These are phyloP conservation scores for Agonum fuliginosum DNA, from an alignment of 2,888 invertebrate species.

Conservation along the genomic window DNA sequence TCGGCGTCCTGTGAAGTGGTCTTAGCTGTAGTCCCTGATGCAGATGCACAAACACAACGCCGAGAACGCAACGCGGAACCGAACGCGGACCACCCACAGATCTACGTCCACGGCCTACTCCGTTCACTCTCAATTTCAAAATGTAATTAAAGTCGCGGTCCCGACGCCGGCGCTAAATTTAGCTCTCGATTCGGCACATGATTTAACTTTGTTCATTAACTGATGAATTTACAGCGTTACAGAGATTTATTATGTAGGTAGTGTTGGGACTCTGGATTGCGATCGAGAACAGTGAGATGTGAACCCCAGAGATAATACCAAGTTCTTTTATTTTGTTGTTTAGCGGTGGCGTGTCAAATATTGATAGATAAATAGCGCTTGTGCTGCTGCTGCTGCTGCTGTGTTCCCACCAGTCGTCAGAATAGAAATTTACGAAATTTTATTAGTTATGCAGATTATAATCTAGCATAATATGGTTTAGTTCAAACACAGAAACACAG, in stretches of 20 bases:
- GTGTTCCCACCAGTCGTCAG: too few relatives aligned
- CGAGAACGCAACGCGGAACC: slow-evolving; percentile 1
- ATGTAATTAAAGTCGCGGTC: slow-evolving; percentile 53
- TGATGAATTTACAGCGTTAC: slow-evolving; percentile 42
- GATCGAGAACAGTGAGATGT: too few relatives aligned
- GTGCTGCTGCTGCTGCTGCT: too few relatives aligned
- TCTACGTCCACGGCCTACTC: too few relatives aligned
- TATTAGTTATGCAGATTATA: too few relatives aligned
- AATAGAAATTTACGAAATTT: too few relatives aligned
- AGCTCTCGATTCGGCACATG: slow-evolving; percentile 49
- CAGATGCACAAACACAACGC: slow-evolving; percentile 55
- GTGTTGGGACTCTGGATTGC: background rate
- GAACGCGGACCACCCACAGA: slow-evolving; percentile 49
- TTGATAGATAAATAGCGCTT: background rate
- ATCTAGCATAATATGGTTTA: too few relatives aligned
- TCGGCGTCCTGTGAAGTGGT: slow-evolving; percentile 29
- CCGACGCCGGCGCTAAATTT: slow-evolving; percentile 45
- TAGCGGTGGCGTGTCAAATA: background rate
- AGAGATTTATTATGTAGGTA: slow-evolving; percentile 31
- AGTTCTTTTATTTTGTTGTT: slow-evolving; percentile 2
- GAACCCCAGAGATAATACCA: slow-evolving; percentile 5
- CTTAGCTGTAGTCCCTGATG: background rate
- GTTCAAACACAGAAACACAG: too few relatives aligned
- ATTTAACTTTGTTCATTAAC: slow-evolving; percentile 55
- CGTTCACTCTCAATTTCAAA: slow-evolving; percentile 42